Base-by-base conservation (phyloP, 1,140 invertebrate genomes). In the Cotesia chilonis region DNA sequence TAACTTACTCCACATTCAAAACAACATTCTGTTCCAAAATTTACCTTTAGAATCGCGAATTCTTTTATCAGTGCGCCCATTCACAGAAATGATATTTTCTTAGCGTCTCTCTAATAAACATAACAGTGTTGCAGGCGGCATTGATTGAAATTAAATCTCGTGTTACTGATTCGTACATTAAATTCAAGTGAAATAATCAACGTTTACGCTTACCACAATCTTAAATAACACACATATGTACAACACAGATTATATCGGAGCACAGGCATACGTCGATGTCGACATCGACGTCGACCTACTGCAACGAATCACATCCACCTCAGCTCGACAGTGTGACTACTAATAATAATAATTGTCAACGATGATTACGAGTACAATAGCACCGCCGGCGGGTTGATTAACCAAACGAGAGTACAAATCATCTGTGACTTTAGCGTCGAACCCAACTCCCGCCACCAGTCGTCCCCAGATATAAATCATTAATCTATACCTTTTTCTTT, bases 261-360 rank as follows among this genome's bases (percentile, higher is more conserved):
- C 41, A 47, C 10, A 10, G 4, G 10, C 5, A 9, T 47, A 47
- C 10, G 51, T n/a, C 51, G 51, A 47, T 7, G 41, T 47, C 41
- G 41, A 47, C 41, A 10, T 47, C 41, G 41, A 47, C 41, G 41
- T 47, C 41, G 41, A 52, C 66, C 41, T 20, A 55, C 66, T 68
- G 66, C 41, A 47, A n/a, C 28, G 41, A 68, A 52, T 52, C 47
- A 68, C 5, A 54, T 28, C 47, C 36, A 20, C 3, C 51, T 68
- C 52, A 20, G 5, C 51, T 68, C 52, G 20, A 68, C 66, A 68
- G 47, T 68, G 66, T 68, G 66, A 68, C 66, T 68, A 68, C 66
- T 68, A 68, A 68, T 68, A 68, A 68, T 68, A 68, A 68, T 68
- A 68, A 68, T 68, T 68, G 66, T 68, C 66, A 68, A 68, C 66